Evolutionary conservation across 2,797 vertebrate genomes (phyloP).

Genomic region (Anas bernieri): DNA sequence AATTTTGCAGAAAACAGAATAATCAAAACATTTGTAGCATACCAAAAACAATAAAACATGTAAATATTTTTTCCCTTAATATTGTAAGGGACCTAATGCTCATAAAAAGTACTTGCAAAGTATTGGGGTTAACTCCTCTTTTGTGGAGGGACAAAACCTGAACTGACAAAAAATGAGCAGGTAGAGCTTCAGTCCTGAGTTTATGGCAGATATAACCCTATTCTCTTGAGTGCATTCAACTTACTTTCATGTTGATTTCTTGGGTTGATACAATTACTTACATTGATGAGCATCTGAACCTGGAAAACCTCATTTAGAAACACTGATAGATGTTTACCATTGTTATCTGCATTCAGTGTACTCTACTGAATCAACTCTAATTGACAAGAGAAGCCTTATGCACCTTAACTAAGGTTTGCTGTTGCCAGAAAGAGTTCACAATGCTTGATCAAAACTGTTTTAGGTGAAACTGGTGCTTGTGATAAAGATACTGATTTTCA

Average conservation of each 20-base stretch:
- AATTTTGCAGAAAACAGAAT: not conserved
- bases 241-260: not conserved
- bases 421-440: conserved; percentile 48
- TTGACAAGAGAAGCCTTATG: conserved; percentile 37
- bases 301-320: conserved; percentile 4
- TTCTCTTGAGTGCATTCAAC: not conserved
- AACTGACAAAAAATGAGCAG: not conserved
- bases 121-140: not conserved
- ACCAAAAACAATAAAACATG: not conserved
- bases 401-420: not conserved
- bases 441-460: conserved; percentile 38
- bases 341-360: not conserved
- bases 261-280: not conserved
- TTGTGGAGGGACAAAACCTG: not conserved
- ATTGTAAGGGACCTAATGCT: not conserved
- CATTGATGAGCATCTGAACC: not conserved
- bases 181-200: not conserved
- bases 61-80: not conserved
- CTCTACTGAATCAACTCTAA: conserved; percentile 8
- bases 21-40: not conserved
- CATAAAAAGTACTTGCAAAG: not conserved
- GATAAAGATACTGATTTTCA: conserved; percentile 19
- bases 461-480: conserved; percentile 45
- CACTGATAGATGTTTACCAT: not conserved
- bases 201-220: not conserved